phyloP scores from a whole-genome alignment of 2,888 invertebrate genomes.

The Arge pagana region DNA sequence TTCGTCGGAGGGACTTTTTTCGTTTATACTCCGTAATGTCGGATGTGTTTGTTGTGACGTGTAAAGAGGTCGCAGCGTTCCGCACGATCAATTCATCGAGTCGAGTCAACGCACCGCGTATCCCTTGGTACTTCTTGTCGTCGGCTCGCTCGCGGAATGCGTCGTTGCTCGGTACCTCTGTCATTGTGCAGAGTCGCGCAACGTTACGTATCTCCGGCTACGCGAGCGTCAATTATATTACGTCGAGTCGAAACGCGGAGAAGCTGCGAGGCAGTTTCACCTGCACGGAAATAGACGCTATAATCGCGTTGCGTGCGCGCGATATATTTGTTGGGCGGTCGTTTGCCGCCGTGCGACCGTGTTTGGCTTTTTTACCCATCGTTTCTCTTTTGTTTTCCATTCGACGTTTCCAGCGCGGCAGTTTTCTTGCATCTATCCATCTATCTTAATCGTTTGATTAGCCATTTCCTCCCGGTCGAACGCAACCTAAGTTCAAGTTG shows the following conservation, averaged over 20 bases:
- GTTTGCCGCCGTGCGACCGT: not conserved
- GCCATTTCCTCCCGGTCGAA: constrained; percentile 13
- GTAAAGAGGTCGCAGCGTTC: too few relatives aligned
- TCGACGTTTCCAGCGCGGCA: too few relatives aligned
- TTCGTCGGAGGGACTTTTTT: too few relatives aligned
- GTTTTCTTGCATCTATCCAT: too few relatives aligned
- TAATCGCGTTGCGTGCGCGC: not conserved
- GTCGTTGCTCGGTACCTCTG: not conserved
- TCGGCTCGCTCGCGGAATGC: constrained; percentile 1
- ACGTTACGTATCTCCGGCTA: not conserved
- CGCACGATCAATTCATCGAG: too few relatives aligned
- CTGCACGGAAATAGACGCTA: not conserved
- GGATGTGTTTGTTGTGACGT: too few relatives aligned
- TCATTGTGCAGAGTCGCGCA: not conserved
- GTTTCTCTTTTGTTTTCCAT: too few relatives aligned
- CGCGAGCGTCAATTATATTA: not conserved
- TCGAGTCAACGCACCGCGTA: too few relatives aligned
- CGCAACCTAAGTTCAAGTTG: constrained; percentile 17
- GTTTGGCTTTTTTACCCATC: too few relatives aligned
- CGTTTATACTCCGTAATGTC: too few relatives aligned
- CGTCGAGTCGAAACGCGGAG: not conserved
- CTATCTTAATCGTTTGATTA: constrained; percentile 19
- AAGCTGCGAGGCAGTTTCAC: constrained; percentile 1
- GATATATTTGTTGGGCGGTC: not conserved
- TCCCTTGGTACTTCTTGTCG: too few relatives aligned